These are phyloP conservation scores for Macquaria ambigua DNA, from an alignment of 2,113 vertebrate species.

Conservation along the genomic window DNA sequence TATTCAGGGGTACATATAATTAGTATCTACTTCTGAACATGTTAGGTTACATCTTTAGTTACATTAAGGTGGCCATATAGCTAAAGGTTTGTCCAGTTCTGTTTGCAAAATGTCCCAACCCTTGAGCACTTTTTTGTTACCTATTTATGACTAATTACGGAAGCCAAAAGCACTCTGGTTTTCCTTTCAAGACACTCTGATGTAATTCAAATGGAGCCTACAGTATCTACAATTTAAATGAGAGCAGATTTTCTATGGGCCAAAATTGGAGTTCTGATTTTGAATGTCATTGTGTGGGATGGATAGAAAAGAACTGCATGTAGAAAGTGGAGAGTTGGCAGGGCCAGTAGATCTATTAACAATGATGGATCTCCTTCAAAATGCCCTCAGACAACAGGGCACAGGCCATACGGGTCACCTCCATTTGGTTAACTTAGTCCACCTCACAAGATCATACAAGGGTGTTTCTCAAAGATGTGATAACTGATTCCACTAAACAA, in stretches of 20 bases:
- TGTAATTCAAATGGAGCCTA: slow-evolving; percentile 15
- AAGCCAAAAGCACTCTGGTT: not conserved
- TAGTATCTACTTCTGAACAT: not conserved
- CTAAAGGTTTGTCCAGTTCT: not conserved
- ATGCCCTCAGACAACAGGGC: not conserved
- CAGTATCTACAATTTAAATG: slow-evolving; percentile 32
- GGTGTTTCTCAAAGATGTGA: not conserved
- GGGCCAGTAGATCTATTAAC: not conserved
- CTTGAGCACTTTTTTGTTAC: not conserved
- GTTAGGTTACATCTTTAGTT: not conserved
- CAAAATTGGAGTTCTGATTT: slow-evolving; percentile 34
- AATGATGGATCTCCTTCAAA: slow-evolving; percentile 1
- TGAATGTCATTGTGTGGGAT: slow-evolving; percentile 41
- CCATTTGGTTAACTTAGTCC: not conserved
- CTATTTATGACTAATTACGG: not conserved
- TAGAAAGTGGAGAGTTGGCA: not conserved
- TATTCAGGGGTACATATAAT: not conserved
- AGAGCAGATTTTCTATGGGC: slow-evolving; percentile 15
- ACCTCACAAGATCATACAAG: slow-evolving; percentile 14
- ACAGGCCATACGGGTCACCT: not conserved
- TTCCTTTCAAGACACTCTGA: slow-evolving; percentile 29
- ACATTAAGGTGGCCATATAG: not conserved
- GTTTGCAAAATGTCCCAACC: not conserved
- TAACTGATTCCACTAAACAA: slow-evolving; percentile 14
- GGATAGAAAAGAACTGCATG: slow-evolving; percentile 14